Evolutionary conservation across 2,113 vertebrate species (phyloP).

Genomic region (Morone chrysops): DNA sequence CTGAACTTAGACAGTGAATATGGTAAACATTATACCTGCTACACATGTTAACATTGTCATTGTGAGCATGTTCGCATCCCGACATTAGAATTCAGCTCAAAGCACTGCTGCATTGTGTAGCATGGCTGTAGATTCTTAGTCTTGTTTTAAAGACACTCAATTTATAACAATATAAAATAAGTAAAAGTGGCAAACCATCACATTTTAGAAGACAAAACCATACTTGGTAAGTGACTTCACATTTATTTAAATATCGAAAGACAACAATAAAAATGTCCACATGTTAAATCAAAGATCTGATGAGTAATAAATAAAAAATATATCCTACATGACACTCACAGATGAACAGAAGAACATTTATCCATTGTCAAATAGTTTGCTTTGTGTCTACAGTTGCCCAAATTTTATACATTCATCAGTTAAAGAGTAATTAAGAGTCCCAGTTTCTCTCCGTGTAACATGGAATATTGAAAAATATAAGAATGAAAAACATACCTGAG

Average conservation of each 20-base stretch:
- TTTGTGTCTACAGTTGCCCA: background rate
- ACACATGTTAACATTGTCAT: background rate
- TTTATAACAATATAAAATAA: too few species aligned
- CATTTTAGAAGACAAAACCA: background rate
- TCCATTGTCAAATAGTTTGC: background rate
- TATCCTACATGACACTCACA: background rate
- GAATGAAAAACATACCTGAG: conserved; percentile 86
- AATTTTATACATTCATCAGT: background rate
- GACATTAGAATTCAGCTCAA: too few species aligned
- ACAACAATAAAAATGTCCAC: background rate
- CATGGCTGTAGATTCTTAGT: too few species aligned
- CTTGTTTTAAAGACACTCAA: too few species aligned
- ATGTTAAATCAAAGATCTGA: background rate
- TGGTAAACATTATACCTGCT: background rate
- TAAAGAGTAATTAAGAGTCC: background rate
- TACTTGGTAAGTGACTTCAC: background rate
- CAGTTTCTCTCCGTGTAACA: background rate
- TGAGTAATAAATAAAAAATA: background rate
- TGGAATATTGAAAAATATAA: background rate
- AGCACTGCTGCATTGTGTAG: too few species aligned
- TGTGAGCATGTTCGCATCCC: too few species aligned
- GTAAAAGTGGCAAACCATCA: background rate
- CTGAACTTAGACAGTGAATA: background rate
- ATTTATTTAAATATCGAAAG: background rate
- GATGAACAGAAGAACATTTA: background rate